A percentile compares a stretch with the other conserved stretches of the same genome.
Evolutionary conservation across 1,140 invertebrate species (phyloP).

Genomic region (Drosophila equinoxialis): DNA sequence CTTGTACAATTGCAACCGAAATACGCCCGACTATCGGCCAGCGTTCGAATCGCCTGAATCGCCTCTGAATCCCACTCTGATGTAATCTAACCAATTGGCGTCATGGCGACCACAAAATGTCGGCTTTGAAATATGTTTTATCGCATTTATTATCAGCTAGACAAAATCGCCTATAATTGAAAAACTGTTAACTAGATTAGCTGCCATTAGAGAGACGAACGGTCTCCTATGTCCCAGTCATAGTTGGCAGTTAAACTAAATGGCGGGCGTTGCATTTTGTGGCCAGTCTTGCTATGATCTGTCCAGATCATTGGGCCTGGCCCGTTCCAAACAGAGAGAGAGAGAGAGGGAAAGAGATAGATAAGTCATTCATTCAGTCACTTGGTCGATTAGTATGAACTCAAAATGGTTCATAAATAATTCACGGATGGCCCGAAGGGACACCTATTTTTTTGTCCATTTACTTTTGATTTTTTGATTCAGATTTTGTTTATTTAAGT

Average conservation of each 20-base stretch:
- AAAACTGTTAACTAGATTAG: slow-evolving; percentile 82
- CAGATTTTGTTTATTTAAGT: slow-evolving; percentile 71
- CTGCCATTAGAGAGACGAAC: slow-evolving; percentile 70
- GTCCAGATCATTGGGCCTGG: no score
- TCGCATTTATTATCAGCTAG: slow-evolving; percentile 79
- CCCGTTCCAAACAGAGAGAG: no score
- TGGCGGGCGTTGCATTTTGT: slow-evolving; percentile 42
- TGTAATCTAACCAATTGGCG: slow-evolving; percentile 68
- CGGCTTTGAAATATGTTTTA: slow-evolving; percentile 76
- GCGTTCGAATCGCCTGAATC: not conserved
- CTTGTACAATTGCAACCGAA: slow-evolving; percentile 78
- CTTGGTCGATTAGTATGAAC: slow-evolving; percentile 33
- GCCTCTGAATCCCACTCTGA: slow-evolving; percentile 44
- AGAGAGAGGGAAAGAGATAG: slow-evolving; percentile 15
- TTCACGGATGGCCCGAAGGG: slow-evolving; percentile 57
- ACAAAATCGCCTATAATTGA: slow-evolving; percentile 79
- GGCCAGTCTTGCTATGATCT: slow-evolving; percentile 41
- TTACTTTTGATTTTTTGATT: slow-evolving; percentile 64
- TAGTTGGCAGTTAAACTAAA: slow-evolving; percentile 25
- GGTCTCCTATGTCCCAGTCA: slow-evolving; percentile 33
- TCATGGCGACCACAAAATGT: slow-evolving; percentile 36
- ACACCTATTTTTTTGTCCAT: slow-evolving; percentile 42
- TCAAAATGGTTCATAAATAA: slow-evolving; percentile 74
- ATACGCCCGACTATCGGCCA: slow-evolving; percentile 56
- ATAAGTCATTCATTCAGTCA: slow-evolving; percentile 38